Conservation (phyloP, 2,888 invertebrate species). For the Dexiosoma caninum region DNA sequence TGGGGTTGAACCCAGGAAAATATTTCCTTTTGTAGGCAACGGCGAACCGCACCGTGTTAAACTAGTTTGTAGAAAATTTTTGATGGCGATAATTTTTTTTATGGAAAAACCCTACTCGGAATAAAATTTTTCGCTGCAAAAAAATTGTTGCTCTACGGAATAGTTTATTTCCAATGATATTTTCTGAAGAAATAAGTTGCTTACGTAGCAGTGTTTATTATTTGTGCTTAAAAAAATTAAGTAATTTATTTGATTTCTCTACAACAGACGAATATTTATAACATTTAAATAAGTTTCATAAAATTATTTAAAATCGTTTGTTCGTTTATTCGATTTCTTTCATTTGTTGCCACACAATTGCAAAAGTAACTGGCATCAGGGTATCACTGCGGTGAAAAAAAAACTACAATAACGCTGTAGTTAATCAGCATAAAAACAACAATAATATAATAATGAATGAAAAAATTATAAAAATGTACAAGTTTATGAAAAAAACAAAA, state of each 20-base stretch:
- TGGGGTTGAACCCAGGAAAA: too few relatives aligned
- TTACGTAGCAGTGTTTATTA: too few relatives aligned
- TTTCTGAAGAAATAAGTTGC: too few relatives aligned
- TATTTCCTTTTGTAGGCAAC: too few relatives aligned
- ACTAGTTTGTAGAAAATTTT: too few relatives aligned
- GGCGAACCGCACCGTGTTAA: too few relatives aligned
- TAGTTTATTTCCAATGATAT: too few relatives aligned
- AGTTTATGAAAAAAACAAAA: conserved; percentile 40
- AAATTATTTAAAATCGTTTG: not conserved
- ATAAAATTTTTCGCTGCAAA: too few relatives aligned
- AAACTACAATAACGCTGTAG: conserved; percentile 4
- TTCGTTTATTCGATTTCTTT: not conserved
- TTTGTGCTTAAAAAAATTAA: too few relatives aligned
- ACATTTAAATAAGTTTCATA: not conserved
- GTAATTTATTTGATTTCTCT: too few relatives aligned
- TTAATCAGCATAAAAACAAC: conserved; percentile 18
- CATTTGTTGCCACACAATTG: not conserved
- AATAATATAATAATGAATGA: conserved; percentile 30
- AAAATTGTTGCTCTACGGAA: too few relatives aligned
- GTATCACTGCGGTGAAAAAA: not conserved
- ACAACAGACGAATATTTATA: not conserved
- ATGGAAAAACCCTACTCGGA: not conserved
- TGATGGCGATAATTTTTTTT: too few relatives aligned
- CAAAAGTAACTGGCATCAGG: not conserved
- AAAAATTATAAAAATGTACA: conserved; percentile 31